Conservation (phyloP, 2,113 vertebrate species). For the Speoplatyrhinus poulsoni region DNA sequence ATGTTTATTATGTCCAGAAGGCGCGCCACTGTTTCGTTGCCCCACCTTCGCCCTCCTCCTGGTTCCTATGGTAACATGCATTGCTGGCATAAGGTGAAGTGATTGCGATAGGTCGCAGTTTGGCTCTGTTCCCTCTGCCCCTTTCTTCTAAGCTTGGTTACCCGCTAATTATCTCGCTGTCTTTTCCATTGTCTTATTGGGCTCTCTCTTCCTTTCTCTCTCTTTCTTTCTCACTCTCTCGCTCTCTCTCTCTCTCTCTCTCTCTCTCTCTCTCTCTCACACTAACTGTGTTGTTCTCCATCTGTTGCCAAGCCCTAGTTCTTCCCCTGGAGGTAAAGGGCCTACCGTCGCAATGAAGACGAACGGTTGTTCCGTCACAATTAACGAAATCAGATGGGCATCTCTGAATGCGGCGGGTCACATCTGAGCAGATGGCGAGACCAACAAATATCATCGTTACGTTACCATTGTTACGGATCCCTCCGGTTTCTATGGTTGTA, state of each 20-base stretch:
- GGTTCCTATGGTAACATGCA: conserved; percentile 60
- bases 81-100: conserved; percentile 44
- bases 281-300: conserved; percentile 35
- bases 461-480: neutral
- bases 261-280: neutral
- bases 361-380: conserved; percentile 32
- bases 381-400: conserved; percentile 58
- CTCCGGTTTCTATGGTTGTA: conserved; percentile 8
- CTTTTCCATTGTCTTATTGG: neutral
- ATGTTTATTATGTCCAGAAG: conserved; percentile 3
- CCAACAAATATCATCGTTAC: conserved; percentile 37
- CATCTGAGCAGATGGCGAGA: conserved; percentile 54
- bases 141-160: neutral
- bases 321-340: conserved; percentile 31
- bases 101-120: conserved; percentile 10
- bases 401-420: conserved; percentile 25
- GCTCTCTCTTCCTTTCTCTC: neutral
- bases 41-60: conserved; percentile 14
- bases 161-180: neutral
- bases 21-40: conserved; percentile 12
- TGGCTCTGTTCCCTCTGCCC: neutral
- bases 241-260: neutral
- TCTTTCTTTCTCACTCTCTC: neutral
- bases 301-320: conserved; percentile 38
- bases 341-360: conserved; percentile 64